Evolutionary conservation across 2,797 vertebrate species (phyloP).

Genomic region (Danio aesculapii): DNA sequence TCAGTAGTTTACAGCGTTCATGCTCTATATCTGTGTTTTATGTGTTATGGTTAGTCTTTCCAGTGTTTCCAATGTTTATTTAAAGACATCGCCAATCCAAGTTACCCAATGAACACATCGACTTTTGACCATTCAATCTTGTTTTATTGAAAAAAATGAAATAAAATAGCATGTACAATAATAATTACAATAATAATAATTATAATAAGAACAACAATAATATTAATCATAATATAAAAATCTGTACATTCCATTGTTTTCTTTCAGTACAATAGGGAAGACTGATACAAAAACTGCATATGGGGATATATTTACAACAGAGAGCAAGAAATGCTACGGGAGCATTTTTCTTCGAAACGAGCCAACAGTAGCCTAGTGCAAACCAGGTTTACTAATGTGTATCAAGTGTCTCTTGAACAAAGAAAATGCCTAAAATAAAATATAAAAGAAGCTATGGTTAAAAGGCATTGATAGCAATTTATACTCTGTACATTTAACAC

Average conservation of each 20-base stretch:
- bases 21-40: constrained; percentile 20
- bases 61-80: constrained; percentile 5
- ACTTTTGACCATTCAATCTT: constrained; percentile 69
- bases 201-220: constrained; percentile 81
- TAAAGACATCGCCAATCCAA: constrained; percentile 15
- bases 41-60: constrained; percentile 14
- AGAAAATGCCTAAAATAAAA: constrained; percentile 63
- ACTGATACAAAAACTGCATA: constrained; percentile 90
- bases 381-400: constrained; percentile 81
- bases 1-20: not conserved
- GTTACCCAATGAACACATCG: constrained; percentile 9
- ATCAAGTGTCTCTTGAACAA: constrained; percentile 69
- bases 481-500: constrained; percentile 33
- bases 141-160: constrained; percentile 98
- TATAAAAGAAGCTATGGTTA: constrained; percentile 51
- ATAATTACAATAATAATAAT: constrained; percentile 74
- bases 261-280: constrained; percentile 98
- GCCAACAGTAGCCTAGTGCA: constrained; percentile 68
- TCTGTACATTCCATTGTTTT: constrained; percentile 97
- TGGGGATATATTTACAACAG: constrained; percentile 76
- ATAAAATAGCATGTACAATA: constrained; percentile 95
- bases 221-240: constrained; percentile 87
- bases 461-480: constrained; percentile 57
- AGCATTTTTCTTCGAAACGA: constrained; percentile 70
- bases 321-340: constrained; percentile 69